phyloP scores from a whole-genome alignment of 2,113 vertebrate genomes.

The Peucedramus taeniatus region DNA sequence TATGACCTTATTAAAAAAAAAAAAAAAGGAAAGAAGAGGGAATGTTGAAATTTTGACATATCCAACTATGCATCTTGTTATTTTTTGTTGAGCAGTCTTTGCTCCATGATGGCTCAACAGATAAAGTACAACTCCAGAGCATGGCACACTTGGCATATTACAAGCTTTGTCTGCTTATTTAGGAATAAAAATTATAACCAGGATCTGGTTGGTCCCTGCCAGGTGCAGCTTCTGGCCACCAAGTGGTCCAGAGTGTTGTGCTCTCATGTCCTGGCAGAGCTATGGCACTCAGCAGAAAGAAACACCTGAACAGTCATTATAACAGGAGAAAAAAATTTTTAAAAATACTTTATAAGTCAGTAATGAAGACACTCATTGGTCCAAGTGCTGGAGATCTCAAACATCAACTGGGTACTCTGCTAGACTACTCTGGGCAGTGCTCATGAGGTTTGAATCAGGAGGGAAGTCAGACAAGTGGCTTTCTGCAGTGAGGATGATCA shows the following conservation, averaged over 20 bases:
- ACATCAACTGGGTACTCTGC: not conserved
- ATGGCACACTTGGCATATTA: not conserved
- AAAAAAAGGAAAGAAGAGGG: not conserved
- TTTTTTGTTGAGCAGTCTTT: accelerated
- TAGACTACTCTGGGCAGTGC: not conserved
- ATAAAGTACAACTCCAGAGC: not conserved
- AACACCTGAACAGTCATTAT: not conserved
- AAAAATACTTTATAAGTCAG: not conserved
- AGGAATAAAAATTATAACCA: not conserved
- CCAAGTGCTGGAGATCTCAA: not conserved
- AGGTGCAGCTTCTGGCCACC: not conserved
- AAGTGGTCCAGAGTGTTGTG: not conserved
- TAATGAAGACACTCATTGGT: not conserved
- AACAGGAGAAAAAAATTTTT: not conserved
- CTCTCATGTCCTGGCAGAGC: not conserved
- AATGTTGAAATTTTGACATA: not conserved
- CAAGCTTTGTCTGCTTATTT: not conserved
- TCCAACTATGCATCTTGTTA: not conserved
- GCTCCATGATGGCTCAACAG: not conserved
- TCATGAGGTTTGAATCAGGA: not conserved
- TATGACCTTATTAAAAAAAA: not conserved
- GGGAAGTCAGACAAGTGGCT: not conserved
- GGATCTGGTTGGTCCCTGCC: not conserved
- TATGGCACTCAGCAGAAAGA: not conserved
- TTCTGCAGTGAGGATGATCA: not conserved